Evolutionary conservation across 2,888 invertebrate genomes (phyloP).

Genomic region (Acanthoscelides obtectus): DNA sequence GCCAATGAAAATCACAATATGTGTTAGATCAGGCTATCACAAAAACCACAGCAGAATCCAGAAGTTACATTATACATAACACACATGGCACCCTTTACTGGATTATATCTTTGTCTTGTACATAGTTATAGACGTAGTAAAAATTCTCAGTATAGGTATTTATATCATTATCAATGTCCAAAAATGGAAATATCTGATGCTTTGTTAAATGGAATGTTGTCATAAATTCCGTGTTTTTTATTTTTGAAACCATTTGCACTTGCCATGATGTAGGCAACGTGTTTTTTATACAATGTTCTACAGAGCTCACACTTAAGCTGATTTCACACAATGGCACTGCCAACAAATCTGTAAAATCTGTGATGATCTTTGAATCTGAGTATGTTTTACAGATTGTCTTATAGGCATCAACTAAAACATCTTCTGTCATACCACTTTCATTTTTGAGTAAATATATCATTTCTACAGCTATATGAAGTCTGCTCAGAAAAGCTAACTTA

Average conservation of each 20-base stretch:
- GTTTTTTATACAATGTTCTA: neutral
- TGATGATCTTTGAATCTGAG: neutral
- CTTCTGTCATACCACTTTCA: neutral
- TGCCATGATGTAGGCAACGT: neutral
- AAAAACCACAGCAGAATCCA: no score
- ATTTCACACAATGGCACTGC: neutral
- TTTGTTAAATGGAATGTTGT: neutral
- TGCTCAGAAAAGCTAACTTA: neutral
- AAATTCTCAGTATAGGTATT: neutral
- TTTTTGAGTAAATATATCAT: neutral
- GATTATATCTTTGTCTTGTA: neutral
- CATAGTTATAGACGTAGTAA: neutral
- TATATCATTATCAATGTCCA: neutral
- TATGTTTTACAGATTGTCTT: neutral
- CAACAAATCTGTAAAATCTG: neutral
- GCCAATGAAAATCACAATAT: no score
- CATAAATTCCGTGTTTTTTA: neutral
- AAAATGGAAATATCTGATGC: neutral
- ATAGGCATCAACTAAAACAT: neutral
- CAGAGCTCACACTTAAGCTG: neutral
- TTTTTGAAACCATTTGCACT: neutral
- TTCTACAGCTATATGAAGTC: neutral
- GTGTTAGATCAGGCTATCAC: no score
- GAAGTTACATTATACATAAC: no score
- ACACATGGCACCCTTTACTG: neutral